Conservation (phyloP, 2,888 invertebrate species). For the Chloromyia formosa region DNA sequence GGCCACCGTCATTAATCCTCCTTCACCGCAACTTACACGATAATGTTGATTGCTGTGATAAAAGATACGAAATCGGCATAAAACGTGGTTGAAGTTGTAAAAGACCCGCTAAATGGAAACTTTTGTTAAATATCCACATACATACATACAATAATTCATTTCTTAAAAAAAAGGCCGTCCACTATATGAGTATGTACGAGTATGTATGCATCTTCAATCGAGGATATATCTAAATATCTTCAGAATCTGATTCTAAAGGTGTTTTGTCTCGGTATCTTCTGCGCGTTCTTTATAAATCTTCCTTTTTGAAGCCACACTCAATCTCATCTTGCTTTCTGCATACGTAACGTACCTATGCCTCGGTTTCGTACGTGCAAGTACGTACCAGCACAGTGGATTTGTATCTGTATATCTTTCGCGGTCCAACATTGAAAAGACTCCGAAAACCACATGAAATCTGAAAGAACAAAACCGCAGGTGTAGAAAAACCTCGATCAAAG, state of each 20-base stretch:
- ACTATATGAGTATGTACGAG: no score
- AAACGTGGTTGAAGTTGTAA: not conserved
- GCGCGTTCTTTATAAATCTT: not conserved
- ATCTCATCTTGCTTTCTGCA: not conserved
- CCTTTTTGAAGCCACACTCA: not conserved
- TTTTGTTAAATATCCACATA: conserved; percentile 4
- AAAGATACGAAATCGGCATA: conserved; percentile 6
- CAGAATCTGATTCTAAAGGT: conserved; percentile 21
- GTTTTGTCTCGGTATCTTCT: conserved; percentile 3
- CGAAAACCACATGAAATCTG: conserved; percentile 39
- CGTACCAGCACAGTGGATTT: not conserved
- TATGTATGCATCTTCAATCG: no score
- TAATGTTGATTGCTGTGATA: conserved; percentile 19
- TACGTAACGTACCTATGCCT: not conserved
- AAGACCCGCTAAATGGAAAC: conserved; percentile 5
- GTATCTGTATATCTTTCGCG: not conserved
- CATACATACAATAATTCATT: not conserved
- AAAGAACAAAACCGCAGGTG: conserved; percentile 43
- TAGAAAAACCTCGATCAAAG: conserved; percentile 40
- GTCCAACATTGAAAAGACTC: not conserved
- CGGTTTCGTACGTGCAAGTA: not conserved
- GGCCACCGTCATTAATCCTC: conserved; percentile 5
- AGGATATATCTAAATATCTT: conserved; percentile 16
- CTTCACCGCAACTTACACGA: not conserved
- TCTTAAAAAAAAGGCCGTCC: no score